Conservation (phyloP, 2,797 vertebrate genomes). For the Pseudochromis fuscus region DNA sequence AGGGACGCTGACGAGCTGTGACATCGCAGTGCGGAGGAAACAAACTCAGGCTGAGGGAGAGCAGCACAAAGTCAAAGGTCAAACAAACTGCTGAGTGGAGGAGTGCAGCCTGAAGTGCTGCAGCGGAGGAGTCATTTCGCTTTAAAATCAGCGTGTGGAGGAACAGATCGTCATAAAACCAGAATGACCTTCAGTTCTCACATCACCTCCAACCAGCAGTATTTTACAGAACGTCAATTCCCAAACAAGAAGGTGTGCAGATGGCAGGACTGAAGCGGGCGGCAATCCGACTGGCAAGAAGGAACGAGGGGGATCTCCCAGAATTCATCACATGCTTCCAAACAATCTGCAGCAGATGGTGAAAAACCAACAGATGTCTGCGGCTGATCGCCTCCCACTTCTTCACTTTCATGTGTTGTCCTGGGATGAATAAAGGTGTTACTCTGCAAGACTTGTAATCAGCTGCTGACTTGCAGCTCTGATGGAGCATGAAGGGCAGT, state of each 20-base stretch:
- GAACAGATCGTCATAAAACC: constrained; percentile 2
- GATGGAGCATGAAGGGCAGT: too few species aligned
- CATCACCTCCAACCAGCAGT: constrained; percentile 17
- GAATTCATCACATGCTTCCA: constrained; percentile 27
- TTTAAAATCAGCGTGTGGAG: neutral
- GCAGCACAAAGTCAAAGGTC: constrained; percentile 30
- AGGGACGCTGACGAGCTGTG: neutral
- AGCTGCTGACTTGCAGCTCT: too few species aligned
- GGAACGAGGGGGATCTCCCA: constrained; percentile 9
- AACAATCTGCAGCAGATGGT: constrained; percentile 55
- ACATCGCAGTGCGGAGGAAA: constrained; percentile 1
- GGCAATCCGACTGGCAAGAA: neutral
- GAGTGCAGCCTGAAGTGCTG: neutral
- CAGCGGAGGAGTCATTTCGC: neutral
- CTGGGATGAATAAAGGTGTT: too few species aligned
- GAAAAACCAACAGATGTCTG: constrained; percentile 41
- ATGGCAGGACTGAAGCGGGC: constrained; percentile 43
- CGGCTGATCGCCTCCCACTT: constrained; percentile 18
- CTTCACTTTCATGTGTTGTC: too few species aligned
- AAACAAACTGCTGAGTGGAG: constrained; percentile 12
- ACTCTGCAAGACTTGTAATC: too few species aligned
- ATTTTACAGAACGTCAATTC: constrained; percentile 40
- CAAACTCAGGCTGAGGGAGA: constrained; percentile 15
- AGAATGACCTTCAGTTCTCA: constrained; percentile 11
- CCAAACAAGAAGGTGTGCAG: constrained; percentile 29